Conservation (phyloP, 2,113 vertebrate genomes). For the Dromiciops gliroides region DNA sequence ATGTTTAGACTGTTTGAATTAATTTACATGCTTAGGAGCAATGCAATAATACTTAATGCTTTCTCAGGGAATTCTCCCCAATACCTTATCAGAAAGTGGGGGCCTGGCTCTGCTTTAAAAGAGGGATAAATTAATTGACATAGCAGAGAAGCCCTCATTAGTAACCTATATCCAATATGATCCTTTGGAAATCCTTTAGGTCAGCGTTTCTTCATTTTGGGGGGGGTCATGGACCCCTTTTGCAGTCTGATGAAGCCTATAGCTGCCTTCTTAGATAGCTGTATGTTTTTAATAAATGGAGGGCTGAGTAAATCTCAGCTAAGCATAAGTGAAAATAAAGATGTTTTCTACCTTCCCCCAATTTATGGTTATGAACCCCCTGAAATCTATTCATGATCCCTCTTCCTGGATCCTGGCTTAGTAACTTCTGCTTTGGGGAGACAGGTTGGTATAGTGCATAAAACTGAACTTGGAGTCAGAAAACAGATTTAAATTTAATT, state of each 20-base stretch:
- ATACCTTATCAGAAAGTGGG: no score
- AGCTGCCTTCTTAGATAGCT: neutral
- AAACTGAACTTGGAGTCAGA: neutral
- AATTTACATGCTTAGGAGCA: no score
- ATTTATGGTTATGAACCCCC: neutral
- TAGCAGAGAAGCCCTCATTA: neutral
- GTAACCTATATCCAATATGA: neutral
- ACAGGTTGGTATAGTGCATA: neutral
- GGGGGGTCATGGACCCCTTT: neutral
- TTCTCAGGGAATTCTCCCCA: no score
- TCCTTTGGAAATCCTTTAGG: neutral
- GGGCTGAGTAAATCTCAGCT: neutral
- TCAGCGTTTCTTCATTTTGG: neutral
- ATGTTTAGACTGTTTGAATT: no score
- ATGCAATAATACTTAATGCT: no score
- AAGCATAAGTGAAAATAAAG: neutral
- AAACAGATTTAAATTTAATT: neutral
- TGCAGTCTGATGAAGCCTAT: neutral
- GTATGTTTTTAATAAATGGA: neutral
- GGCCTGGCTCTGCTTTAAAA: neutral
- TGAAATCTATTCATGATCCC: neutral
- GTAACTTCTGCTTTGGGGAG: neutral
- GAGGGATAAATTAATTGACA: neutral
- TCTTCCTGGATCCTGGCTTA: neutral
- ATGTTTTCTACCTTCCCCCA: fast-evolving